phyloP scores from a whole-genome alignment of 2,797 vertebrate genomes.

The Cossypha heuglini region DNA sequence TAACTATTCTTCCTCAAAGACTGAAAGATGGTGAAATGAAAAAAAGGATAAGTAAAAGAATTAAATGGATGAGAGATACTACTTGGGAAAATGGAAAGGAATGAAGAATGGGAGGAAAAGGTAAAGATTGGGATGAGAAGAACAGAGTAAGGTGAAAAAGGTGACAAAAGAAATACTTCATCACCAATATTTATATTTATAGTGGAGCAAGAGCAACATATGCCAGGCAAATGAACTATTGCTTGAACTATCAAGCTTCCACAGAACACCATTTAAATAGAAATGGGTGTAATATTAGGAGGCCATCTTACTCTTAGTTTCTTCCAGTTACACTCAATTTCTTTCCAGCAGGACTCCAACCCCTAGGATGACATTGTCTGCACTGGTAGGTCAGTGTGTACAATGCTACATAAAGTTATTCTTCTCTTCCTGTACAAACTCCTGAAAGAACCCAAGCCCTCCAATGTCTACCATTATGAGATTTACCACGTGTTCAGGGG shows the following conservation, averaged over 20 bases:
- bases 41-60: not conserved
- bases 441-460: not conserved
- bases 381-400: not conserved
- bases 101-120: not conserved
- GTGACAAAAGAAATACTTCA: not conserved
- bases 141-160: not conserved
- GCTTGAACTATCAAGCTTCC: not conserved
- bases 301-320: not conserved
- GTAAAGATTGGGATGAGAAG: not conserved
- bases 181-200: not conserved
- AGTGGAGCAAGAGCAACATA: not conserved
- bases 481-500: not conserved
- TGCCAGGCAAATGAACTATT: not conserved
- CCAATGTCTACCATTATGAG: accelerated
- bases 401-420: not conserved
- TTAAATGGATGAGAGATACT: not conserved
- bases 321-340: not conserved
- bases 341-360: not conserved
- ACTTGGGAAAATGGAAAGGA: not conserved
- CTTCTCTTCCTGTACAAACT: not conserved
- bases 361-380: not conserved
- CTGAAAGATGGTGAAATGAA: not conserved
- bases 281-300: not conserved
- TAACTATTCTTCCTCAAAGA: not conserved
- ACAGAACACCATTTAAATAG: not conserved